These are phyloP conservation scores for Clivina fossor DNA, from an alignment of 2,888 invertebrate genomes.

Conservation along the genomic window DNA sequence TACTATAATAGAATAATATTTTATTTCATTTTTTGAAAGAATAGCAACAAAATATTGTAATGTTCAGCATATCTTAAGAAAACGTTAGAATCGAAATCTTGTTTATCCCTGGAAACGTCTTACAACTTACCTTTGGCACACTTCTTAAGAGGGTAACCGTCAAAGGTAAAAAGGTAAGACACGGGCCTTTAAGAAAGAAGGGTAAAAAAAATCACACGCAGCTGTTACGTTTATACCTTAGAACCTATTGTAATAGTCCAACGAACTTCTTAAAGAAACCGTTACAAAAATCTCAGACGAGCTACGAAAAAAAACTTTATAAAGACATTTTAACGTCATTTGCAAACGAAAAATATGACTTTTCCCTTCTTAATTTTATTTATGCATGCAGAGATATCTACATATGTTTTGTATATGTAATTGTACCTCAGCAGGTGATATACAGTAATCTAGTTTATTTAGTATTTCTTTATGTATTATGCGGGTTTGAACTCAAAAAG, in stretches of 20 bases:
- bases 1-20: no score
- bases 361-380: not conserved
- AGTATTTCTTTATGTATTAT: not conserved
- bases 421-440: slow-evolving; percentile 10
- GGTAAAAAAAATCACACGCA: slow-evolving; percentile 27
- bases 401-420: not conserved
- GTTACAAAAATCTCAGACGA: no score
- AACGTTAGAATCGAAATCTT: no score
- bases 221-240: slow-evolving; percentile 11
- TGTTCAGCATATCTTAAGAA: no score
- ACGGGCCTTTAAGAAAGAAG: slow-evolving; percentile 2
- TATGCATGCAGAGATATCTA: not conserved
- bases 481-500: slow-evolving; percentile 22
- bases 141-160: slow-evolving; percentile 18
- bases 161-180: slow-evolving; percentile 26
- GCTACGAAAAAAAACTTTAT: no score
- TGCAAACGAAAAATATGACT: no score
- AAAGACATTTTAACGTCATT: no score
- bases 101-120: slow-evolving; percentile 1
- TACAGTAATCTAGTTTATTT: slow-evolving; percentile 6
- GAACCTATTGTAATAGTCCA: slow-evolving; percentile 13
- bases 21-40: no score
- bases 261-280: slow-evolving; percentile 32
- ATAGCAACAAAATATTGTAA: no score
- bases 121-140: no score